Conservation (phyloP, 2,888 invertebrate species). For the Osmoderma eremita region DNA sequence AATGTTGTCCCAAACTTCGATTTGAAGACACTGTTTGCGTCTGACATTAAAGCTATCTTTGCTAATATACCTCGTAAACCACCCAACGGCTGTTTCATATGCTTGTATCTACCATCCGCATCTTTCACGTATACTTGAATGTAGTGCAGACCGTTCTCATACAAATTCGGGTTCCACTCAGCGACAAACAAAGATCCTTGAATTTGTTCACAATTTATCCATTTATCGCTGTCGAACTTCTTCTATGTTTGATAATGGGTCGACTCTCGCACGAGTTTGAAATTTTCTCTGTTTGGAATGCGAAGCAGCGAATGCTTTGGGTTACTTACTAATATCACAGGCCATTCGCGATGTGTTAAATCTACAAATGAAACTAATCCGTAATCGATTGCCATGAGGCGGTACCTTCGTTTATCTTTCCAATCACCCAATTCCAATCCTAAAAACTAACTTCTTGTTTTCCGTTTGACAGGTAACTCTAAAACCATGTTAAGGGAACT, state of each 20-base stretch:
- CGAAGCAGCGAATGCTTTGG: slow-evolving; percentile 85
- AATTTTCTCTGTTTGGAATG: slow-evolving; percentile 79
- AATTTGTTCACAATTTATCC: slow-evolving; percentile 71
- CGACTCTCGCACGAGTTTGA: slow-evolving; percentile 73
- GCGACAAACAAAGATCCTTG: slow-evolving; percentile 78
- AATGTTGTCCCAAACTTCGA: slow-evolving; percentile 73
- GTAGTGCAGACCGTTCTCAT: slow-evolving; percentile 73
- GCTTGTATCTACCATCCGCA: slow-evolving; percentile 67
- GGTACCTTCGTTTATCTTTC: slow-evolving; percentile 89
- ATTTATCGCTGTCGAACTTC: slow-evolving; percentile 75
- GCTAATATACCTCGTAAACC: slow-evolving; percentile 71
- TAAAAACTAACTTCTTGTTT: no score
- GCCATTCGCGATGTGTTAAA: slow-evolving; percentile 80
- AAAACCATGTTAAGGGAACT: no score
- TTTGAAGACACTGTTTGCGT: slow-evolving; percentile 78
- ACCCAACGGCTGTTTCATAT: slow-evolving; percentile 79
- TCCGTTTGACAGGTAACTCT: no score
- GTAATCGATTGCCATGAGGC: slow-evolving; percentile 88
- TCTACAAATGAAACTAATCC: slow-evolving; percentile 89
- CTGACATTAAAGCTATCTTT: slow-evolving; percentile 80
- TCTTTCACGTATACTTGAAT: slow-evolving; percentile 73
- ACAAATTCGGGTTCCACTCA: slow-evolving; percentile 77
- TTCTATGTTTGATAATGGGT: slow-evolving; percentile 74
- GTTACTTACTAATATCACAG: slow-evolving; percentile 85
- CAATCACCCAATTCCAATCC: slow-evolving; percentile 93